Evolutionary conservation across 2,113 vertebrate genomes (phyloP).

Genomic region (Alectura lathami): DNA sequence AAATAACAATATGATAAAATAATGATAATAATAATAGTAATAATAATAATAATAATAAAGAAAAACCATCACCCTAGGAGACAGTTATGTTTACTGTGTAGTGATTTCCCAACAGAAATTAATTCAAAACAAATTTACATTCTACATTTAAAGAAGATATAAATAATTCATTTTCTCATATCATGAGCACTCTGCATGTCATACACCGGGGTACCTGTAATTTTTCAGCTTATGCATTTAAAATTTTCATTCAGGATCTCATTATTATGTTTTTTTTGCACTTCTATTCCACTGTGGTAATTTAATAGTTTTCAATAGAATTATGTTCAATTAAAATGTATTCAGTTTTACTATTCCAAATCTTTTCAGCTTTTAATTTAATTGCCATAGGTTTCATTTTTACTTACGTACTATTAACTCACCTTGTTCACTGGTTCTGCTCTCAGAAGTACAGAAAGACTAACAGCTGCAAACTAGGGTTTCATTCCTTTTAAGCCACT

Average conservation of each 20-base stretch:
- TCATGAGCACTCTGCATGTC: slow-evolving; percentile 77
- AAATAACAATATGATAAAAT: slow-evolving; percentile 39
- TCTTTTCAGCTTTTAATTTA: slow-evolving; percentile 71
- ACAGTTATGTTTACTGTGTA: slow-evolving; percentile 78
- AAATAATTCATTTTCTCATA: slow-evolving; percentile 89
- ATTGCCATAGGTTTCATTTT: slow-evolving; percentile 66
- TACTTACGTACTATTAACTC: slow-evolving; percentile 48
- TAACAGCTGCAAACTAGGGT: not conserved
- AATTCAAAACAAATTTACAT: slow-evolving; percentile 85
- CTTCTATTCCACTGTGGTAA: slow-evolving; percentile 70
- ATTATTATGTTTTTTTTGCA: slow-evolving; percentile 69
- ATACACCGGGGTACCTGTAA: slow-evolving; percentile 81
- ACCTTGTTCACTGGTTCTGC: slow-evolving; percentile 32
- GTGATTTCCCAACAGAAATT: slow-evolving; percentile 82
- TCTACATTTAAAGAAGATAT: slow-evolving; percentile 86
- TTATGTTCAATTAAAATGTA: slow-evolving; percentile 74
- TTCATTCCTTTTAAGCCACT: not conserved
- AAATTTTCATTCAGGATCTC: slow-evolving; percentile 73
- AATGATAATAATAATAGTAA: slow-evolving; percentile 71
- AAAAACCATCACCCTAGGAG: slow-evolving; percentile 59
- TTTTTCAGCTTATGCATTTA: slow-evolving; percentile 75
- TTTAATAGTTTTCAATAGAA: slow-evolving; percentile 76
- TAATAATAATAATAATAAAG: slow-evolving; percentile 67
- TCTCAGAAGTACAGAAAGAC: slow-evolving; percentile 41
- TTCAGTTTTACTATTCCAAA: slow-evolving; percentile 67